Conservation (phyloP, 2,113 vertebrate genomes). For the Cyphomyrus discorhynchus region DNA sequence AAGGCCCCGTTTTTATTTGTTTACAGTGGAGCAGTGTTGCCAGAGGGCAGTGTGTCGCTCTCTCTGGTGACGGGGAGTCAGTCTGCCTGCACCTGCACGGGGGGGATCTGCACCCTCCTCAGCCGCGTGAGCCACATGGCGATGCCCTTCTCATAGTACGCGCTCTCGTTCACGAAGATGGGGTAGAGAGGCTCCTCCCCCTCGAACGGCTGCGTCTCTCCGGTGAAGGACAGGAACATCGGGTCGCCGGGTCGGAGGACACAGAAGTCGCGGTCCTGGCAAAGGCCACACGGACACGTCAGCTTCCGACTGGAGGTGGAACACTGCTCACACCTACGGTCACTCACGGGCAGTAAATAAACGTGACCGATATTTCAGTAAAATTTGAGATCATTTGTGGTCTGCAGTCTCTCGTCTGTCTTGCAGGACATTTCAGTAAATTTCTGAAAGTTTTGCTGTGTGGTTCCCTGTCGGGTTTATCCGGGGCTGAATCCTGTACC, state of each 20-base stretch:
- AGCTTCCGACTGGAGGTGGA: not conserved
- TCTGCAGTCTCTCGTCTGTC: not conserved
- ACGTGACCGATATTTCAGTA: not conserved
- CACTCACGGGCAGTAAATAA: not conserved
- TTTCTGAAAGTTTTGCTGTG: not conserved
- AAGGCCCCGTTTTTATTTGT: not conserved
- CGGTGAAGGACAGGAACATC: conserved; percentile 52
- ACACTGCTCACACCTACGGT: not conserved
- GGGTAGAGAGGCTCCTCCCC: conserved; percentile 52
- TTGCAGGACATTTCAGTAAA: not conserved
- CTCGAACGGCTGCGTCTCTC: conserved; percentile 49
- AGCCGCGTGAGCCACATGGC: conserved; percentile 54
- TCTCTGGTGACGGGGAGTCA: conserved; percentile 24
- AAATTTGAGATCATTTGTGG: not conserved
- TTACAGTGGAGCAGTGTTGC: not conserved
- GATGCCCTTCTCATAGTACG: conserved; percentile 65
- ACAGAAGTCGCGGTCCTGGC: conserved; percentile 63
- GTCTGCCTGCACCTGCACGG: conserved; percentile 38
- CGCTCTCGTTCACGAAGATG: conserved; percentile 61
- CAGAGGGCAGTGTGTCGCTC: not conserved
- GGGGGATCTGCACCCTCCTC: conserved; percentile 42
- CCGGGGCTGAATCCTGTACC: conserved; percentile 40
- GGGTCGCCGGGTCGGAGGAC: conserved; percentile 53
- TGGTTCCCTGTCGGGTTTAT: not conserved
- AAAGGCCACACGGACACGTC: not conserved